phyloP scores from a whole-genome alignment of 2,888 invertebrate genomes.

The Alloscopus bannaensis region DNA sequence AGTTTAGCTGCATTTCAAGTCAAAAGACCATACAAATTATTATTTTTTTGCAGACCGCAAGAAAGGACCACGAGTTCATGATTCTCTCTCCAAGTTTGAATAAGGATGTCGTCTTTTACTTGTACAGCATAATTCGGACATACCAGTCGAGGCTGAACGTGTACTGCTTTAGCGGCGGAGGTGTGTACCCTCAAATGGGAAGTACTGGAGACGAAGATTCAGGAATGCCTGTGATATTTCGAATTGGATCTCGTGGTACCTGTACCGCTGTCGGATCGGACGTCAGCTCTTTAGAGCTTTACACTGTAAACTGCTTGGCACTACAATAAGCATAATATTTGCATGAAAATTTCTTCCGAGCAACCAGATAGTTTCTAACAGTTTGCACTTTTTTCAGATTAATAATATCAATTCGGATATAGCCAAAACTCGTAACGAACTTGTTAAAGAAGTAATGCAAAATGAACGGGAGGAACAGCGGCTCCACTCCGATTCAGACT shows the following conservation, averaged over 20 bases:
- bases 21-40: background rate
- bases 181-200: slow-evolving; percentile 74
- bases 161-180: slow-evolving; percentile 75
- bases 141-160: slow-evolving; percentile 70
- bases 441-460: slow-evolving; percentile 29
- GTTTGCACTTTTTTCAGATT: slow-evolving; percentile 64
- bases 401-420: slow-evolving; percentile 71
- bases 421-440: slow-evolving; percentile 60
- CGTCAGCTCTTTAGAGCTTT: slow-evolving; percentile 76
- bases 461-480: too few relatives aligned
- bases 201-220: slow-evolving; percentile 53
- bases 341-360: background rate
- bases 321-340: background rate
- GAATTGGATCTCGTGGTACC: slow-evolving; percentile 75
- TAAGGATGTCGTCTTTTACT: slow-evolving; percentile 74
- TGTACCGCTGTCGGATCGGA: slow-evolving; percentile 75
- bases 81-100: slow-evolving; percentile 74
- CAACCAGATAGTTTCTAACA: background rate
- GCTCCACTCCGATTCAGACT: too few relatives aligned
- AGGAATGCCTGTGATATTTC: slow-evolving; percentile 75
- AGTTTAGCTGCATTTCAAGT: too few relatives aligned
- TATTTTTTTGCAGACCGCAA: slow-evolving; percentile 74
- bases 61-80: slow-evolving; percentile 76
- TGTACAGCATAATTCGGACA: slow-evolving; percentile 74
- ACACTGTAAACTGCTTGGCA: slow-evolving; percentile 74